A percentile compares a stretch with the other conserved stretches of the same genome.
These are phyloP conservation scores for Xiphophorus birchmanni DNA, from an alignment of 2,797 vertebrate genomes.

Conservation along the genomic window DNA sequence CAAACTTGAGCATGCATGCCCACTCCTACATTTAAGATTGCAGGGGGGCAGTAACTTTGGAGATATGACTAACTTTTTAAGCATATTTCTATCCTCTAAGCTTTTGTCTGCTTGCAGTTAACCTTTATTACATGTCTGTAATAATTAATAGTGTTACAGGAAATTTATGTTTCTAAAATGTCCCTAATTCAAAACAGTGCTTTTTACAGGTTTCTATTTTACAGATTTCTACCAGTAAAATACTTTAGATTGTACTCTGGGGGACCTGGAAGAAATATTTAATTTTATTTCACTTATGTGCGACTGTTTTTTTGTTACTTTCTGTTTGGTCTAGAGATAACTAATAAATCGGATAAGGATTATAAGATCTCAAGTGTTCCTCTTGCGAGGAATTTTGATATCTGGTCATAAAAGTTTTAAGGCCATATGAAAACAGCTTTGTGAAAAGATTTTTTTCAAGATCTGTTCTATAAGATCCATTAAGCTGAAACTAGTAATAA, in stretches of 20 bases:
- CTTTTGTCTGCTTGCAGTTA: no score
- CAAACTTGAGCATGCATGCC: neutral
- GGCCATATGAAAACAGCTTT: conserved; percentile 10
- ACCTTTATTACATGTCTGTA: no score
- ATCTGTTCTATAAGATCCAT: neutral
- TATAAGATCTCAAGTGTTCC: neutral
- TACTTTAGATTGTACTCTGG: neutral
- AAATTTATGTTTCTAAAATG: neutral
- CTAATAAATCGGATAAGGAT: neutral
- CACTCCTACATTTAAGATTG: neutral
- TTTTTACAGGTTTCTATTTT: neutral
- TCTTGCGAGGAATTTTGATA: conserved; percentile 1
- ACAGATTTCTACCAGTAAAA: neutral
- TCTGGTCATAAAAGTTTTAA: conserved; percentile 4
- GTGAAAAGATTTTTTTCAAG: neutral
- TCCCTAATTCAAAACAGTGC: neutral
- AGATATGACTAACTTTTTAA: neutral
- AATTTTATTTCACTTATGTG: neutral
- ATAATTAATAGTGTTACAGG: neutral
- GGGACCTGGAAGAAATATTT: neutral
- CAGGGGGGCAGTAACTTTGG: neutral
- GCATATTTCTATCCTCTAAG: no score
- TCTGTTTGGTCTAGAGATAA: conserved; percentile 4
- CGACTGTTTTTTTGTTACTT: neutral
- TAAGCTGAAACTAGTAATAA: conserved; percentile 32